Percentiles rank a stretch among this genome's conserved stretches.
Evolutionary conservation across 1,140 invertebrate genomes (phyloP).

Genomic region (Philaenus spumarius): DNA sequence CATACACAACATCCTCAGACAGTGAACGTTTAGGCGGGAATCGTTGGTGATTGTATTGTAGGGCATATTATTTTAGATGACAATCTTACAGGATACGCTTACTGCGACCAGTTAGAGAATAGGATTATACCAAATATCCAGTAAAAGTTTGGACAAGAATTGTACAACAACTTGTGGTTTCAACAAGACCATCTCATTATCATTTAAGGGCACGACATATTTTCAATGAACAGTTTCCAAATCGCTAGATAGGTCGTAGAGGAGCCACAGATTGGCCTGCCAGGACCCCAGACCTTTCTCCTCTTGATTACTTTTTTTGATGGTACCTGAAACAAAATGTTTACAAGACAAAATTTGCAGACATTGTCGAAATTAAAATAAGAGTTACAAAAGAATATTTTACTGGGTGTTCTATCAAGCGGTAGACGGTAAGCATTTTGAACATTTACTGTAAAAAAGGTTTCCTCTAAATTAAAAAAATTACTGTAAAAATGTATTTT

Average conservation of each 20-base stretch:
- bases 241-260: constrained; percentile 38
- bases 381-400: too few relatives aligned
- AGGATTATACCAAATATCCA: constrained; percentile 17
- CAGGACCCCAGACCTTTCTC: constrained; percentile 39
- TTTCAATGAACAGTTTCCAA: too few relatives aligned
- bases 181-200: constrained; percentile 42
- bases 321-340: constrained; percentile 19
- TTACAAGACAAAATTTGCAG: neutral
- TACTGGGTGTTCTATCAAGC: too few relatives aligned
- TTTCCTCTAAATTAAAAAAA: too few relatives aligned
- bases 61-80: constrained; percentile 34
- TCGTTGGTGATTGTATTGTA: constrained; percentile 32
- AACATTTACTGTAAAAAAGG: too few relatives aligned
- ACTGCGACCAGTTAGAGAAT: constrained; percentile 28
- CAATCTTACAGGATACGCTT: constrained; percentile 27
- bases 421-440: too few relatives aligned
- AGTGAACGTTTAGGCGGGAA: constrained; percentile 36
- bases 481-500: too few relatives aligned
- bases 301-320: too few relatives aligned
- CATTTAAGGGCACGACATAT: constrained; percentile 37
- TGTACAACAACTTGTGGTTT: constrained; percentile 12
- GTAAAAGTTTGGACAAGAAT: neutral
- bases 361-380: too few relatives aligned
- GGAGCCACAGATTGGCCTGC: constrained; percentile 39
- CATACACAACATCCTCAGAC: too few relatives aligned